Evolutionary conservation across 2,888 invertebrate species (phyloP), one percentile per base, ranked within the genome.

Genomic region (Steinernema scapterisci): DNA sequence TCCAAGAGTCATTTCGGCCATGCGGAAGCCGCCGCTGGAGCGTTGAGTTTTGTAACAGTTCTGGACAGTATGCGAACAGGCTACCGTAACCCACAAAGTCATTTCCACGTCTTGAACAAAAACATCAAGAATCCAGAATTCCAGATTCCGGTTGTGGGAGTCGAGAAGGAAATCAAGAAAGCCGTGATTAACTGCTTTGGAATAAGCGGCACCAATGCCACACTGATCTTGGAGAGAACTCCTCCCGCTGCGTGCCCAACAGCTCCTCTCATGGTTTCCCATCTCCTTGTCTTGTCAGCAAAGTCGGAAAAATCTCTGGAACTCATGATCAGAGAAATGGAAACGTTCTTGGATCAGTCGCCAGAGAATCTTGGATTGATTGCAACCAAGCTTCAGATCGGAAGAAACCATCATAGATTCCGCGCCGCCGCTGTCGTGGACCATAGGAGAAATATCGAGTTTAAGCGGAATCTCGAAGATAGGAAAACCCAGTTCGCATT

Each of bases 111-210:
- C 11, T 76, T 43, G 63, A 80, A 73, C n/a, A 45, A 23, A 48
- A 31, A 23, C 43, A 25, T 75, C 19, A 7, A 13, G 44, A 46
- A 44, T 21, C 25, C 27, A 38, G 46, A 71, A 56, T 38, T 81
- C 0, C 51, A 31, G 13, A 72, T 83, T 5, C 77, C 73, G 51
- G 73, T 78, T 48, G 70, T 83, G 19, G 82, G 83, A 23, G 76
- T 75, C 71, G 82, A 85, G 13, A 44, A 74, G 25, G 54, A 75
- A 7, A 6, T 78, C 0, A 23, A 76, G 6, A 48, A 72, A 1
- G 73, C 78, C 56, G 71, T 80, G 11, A 78, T 86, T 70, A 86
- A 86, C 76, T 82, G 81, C 23, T 86, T 86, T 75, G 86, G 86
- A 23, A 85, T 86, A 75, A 85, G 81, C 70, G 86, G 86, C 11